phyloP scores from a whole-genome alignment of 2,888 invertebrate species.

The Pterostichus niger region DNA sequence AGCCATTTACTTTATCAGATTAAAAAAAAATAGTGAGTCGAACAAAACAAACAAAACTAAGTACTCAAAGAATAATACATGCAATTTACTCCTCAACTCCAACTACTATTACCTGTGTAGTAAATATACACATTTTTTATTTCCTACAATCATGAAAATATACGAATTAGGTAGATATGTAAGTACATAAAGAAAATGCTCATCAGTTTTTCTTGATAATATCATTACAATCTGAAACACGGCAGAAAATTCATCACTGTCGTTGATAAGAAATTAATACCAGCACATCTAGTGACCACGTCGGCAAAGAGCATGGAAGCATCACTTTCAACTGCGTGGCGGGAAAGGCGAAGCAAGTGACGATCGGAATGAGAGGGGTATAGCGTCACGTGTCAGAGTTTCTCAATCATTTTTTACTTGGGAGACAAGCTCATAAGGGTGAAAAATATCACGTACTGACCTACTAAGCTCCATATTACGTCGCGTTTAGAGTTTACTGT shows the following conservation, averaged over 20 bases:
- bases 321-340: no score
- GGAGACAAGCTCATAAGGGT: constrained; percentile 43
- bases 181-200: no score
- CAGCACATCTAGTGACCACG: background rate
- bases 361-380: background rate
- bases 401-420: constrained; percentile 56
- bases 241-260: constrained; percentile 14
- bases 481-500: constrained; percentile 39
- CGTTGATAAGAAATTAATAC: constrained; percentile 14
- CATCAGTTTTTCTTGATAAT: background rate
- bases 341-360: background rate
- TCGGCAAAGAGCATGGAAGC: background rate
- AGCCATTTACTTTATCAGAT: no score
- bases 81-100: no score
- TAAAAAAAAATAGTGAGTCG: no score
- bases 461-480: constrained; percentile 47
- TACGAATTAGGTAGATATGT: no score
- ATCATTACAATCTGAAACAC: constrained; percentile 10
- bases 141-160: no score
- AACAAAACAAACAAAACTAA: no score
- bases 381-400: constrained; percentile 52
- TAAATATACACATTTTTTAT: no score
- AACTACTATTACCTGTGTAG: no score
- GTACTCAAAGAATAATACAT: no score
- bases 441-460: constrained; percentile 58